phyloP scores from a whole-genome alignment of 2,888 invertebrate species.

The Poecilobothrus nobilitatus region DNA sequence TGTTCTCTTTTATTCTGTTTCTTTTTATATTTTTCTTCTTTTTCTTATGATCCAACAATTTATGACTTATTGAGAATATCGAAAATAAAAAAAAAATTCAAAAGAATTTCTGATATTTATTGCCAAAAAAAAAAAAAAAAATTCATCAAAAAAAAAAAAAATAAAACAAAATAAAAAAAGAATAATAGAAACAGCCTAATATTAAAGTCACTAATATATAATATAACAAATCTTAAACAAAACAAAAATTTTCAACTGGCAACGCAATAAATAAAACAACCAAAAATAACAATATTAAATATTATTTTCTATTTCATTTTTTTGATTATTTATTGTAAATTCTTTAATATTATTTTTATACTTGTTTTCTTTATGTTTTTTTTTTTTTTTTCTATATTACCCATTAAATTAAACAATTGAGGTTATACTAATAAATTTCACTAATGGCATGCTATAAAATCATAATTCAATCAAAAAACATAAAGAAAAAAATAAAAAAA shows the following conservation, averaged over 20 bases:
- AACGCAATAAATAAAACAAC: not conserved
- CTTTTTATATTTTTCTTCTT: no score
- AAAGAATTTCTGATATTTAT: slow-evolving; percentile 1
- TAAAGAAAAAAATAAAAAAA: no score
- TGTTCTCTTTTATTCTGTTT: no score
- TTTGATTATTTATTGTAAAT: not conserved
- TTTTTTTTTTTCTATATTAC: not conserved
- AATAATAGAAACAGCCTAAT: no score
- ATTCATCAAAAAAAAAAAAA: not conserved
- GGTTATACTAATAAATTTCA: not conserved
- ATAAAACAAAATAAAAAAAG: not conserved
- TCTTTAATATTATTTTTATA: no score
- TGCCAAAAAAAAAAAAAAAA: not conserved
- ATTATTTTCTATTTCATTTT: not conserved
- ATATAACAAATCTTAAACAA: no score
- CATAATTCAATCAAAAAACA: not conserved
- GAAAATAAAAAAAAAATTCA: not conserved
- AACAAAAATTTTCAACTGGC: not conserved
- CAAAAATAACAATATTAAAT: not conserved
- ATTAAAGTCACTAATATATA: no score
- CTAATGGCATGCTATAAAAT: slow-evolving; percentile 4
- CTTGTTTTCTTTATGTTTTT: not conserved
- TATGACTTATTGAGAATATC: not conserved
- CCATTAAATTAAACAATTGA: slow-evolving; percentile 6
- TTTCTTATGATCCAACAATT: not conserved